Percentiles rank a stretch among this genome's conserved stretches.
These are phyloP conservation scores for Drosophila takahashii DNA, from an alignment of 1,140 invertebrate species.

Conservation along the genomic window DNA sequence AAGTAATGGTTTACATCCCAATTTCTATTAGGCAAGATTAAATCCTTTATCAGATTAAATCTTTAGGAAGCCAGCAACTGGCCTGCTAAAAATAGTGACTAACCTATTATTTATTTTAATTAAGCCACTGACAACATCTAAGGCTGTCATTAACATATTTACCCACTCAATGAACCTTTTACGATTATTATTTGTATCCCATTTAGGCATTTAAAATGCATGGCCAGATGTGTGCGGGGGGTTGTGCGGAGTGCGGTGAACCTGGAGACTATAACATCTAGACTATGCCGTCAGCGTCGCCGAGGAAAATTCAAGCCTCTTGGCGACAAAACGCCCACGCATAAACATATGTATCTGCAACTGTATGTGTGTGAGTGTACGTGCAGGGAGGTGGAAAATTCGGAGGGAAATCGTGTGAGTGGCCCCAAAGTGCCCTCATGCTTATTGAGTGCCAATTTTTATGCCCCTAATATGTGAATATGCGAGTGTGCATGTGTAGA, in stretches of 20 bases:
- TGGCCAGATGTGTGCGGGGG: slow-evolving; percentile 21
- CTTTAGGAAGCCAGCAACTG: too few relatives aligned
- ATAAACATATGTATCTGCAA: slow-evolving; percentile 22
- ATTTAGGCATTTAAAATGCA: slow-evolving; percentile 75
- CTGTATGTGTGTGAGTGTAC: neutral
- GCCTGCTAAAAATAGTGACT: neutral
- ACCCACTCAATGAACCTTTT: slow-evolving; percentile 14
- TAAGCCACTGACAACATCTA: slow-evolving; percentile 5
- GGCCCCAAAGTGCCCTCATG: slow-evolving; percentile 72
- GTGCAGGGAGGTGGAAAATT: slow-evolving; percentile 26
- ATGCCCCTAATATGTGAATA: slow-evolving; percentile 66
- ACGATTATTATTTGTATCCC: slow-evolving; percentile 44
- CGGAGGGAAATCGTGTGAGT: slow-evolving; percentile 4
- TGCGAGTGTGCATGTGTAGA: slow-evolving; percentile 36
- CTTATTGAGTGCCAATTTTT: slow-evolving; percentile 82
- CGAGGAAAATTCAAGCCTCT: slow-evolving; percentile 14
- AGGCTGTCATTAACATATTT: slow-evolving; percentile 27
- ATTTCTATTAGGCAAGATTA: too few relatives aligned
- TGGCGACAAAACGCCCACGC: slow-evolving; percentile 38
- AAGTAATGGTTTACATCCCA: too few relatives aligned
- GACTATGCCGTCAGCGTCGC: slow-evolving; percentile 48
- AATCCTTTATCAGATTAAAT: too few relatives aligned
- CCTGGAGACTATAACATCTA: neutral
- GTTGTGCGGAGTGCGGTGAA: slow-evolving; percentile 3
- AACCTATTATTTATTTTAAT: slow-evolving; percentile 8